Evolutionary conservation across 2,113 vertebrate species (phyloP), one percentile per base, ranked within the genome.

Genomic region (Triplophysa tibetana): DNA sequence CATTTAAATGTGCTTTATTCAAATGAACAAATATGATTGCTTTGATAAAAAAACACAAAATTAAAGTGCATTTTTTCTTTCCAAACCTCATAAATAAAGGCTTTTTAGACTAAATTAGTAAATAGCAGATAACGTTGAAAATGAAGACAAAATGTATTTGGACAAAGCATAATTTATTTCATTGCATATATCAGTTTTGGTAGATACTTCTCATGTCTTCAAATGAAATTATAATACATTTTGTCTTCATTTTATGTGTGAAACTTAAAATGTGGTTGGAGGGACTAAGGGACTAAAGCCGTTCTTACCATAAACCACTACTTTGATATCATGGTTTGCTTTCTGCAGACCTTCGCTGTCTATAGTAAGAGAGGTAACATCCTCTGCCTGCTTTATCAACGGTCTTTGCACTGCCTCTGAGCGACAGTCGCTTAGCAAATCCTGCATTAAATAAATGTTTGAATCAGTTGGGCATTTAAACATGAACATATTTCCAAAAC

Each of bases 231-330:
- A 16, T 19, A 24, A 24, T 24, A 24, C 24, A 24, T 24, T 24
- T 24, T 24, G 24, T 24, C 24, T 24, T 24, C 14, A 54, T 26
- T 48, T 9, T 52, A 17, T 17, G 8, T 52, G 67, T 69, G 67
- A 38, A 38, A 2, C 29, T 38, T 38, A 38, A 7, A 38, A 7
- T 7, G 33, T 38, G 33, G 6, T n/a, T 17, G 1, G 4, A 45
- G 16, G 50, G 17, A 54, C 17, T 60, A 26, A 7, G 63, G 33
- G 23, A 60, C 19, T 12, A n/a, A 50, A 70, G 9, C 11, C 6
- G 38, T 78, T 84, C 86, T 1, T 54, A 93, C 93, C 92, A 79
- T 92, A 92, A 84, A 79, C 93, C 68, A 91, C 81, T 19, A 92
- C 90, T 70, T 1, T 90, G 78, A 93, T 88, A 73, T 89, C 89